Base-by-base conservation (phyloP, 2,113 vertebrate genomes). In the Podarcis muralis region DNA sequence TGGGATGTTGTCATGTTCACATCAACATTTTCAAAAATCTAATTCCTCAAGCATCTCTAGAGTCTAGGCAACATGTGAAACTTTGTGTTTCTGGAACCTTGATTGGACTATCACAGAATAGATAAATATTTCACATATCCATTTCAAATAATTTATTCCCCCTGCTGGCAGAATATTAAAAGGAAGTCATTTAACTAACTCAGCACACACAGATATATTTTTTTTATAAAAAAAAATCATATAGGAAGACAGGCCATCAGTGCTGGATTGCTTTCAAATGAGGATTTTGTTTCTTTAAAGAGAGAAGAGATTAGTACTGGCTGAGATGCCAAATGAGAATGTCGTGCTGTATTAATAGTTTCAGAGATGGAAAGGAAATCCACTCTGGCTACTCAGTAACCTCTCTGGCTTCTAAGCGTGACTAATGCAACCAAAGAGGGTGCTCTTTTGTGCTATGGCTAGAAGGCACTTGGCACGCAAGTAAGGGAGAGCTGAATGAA, bases 351-450 rank as follows among this genome's bases (percentile, higher is more conserved):
- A 89, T 83, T 80, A 91, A 82, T 25, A 25, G 0, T 88, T 93
- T 91, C 57, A 87, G 83, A 94, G 89, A 32, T 1, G 71, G 71
- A 80, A 37, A 71, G 5, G 40, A 94, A 88, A 93, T 77, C 15
- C 90, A 1, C 71, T 57, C 23, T 84, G 48, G 11, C 11, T 81
- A 90, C 87, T 48, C 22, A 81, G 27, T 75, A 40, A 90, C 11
- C 6, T 30, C 74, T 90, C 32, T 88, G 76, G 8, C 53, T 94
- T 90, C 16, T 83, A 68, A 81, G 37, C 82, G 66, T 88, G 53
- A 30, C 85, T 89, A 40, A 92, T 94, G 72, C 81, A 94, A 84
- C 13, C 92, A 78, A 94, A 92, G 25, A 53, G 86, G 3, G 65
- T 53, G 84, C 83, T 6, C 3, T 81, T 81, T 68, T 22, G 5